Evolutionary conservation across 2,797 vertebrate genomes (phyloP), one percentile per base, ranked within the genome.

Genomic region (Microctenopoma steveboyesi): DNA sequence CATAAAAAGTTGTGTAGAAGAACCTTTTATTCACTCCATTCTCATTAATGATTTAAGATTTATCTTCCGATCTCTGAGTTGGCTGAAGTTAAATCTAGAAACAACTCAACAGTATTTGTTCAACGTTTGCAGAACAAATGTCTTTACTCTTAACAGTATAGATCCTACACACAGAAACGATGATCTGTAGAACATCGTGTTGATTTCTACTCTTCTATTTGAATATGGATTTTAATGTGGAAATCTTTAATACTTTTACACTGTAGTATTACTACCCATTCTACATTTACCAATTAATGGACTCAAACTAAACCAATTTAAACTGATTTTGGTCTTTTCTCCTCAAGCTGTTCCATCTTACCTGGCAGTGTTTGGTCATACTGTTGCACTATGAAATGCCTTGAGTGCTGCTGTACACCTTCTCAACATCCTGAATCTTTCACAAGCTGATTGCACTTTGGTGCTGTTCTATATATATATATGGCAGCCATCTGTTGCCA

Each of bases 401-500:
- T 45, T 0, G 4, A 53, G 40, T 5, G 0, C 35, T 22, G 35
- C 49, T 73, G 25, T 64, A 65, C 39, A 65, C 7, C 52, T 52
- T 39, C 62, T 18, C 7, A 4, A n/a, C 27, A 56, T 35, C 59
- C 49, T 15, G 30, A 53, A 54, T 51, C 13, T 59, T 43, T 68
- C 49, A 68, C 70, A 16, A 16, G 62, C 48, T 11, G 35, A 7
- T 69, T 11, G 30, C 64, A 49, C 67, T 43, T 1, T 30, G 72
- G 28, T 49, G 52, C 65, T 33, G 54, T 28, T 22, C 22, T 22
- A 22, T 22, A 22, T 22, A 22, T 22, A 22, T 22, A 22, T 22
- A 22, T 22, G 22, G 22, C 22, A 22, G 22, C 22, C 51, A 79
- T 81, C 67, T 76, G 71, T 70, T 63, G 63, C 40, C 45, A 28